Evolutionary conservation across 2,888 invertebrate genomes (phyloP), one percentile per base, ranked within the genome.

Genomic region (Metalampra italica): DNA sequence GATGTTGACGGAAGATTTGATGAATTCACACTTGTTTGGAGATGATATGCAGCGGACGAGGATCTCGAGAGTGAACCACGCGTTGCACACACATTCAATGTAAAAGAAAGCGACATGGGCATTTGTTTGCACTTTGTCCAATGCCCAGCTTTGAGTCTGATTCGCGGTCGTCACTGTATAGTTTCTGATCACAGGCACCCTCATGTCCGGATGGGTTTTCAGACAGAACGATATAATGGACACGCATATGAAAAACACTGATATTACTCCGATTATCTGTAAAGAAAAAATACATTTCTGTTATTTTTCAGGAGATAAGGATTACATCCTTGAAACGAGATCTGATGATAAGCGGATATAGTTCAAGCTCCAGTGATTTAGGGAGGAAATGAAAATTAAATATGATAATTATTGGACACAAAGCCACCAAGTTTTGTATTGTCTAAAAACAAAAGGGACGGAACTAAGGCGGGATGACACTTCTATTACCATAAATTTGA

Each of bases 201-300:
- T 92, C 96, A 98, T 96, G 86, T 97, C 98, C 59, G 99, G 99
- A 89, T 99, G 99, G 43, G 99, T 99, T 92, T 99, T 99, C 79
- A 99, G 93, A 91, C 99, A 99, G 92, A 99, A 99, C 66, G 99
- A 98, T 84, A 99, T 92, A 82, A 99, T 99, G 64, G 99, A 99
- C 64, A 98, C 96, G 91, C 98, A 97, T 86, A 99, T 99, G 93
- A 99, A 99, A 92, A 99, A 98, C 75, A 99, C 98, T 62, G 98
- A 99, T 81, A 98, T 94, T 61, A 98, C 96, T 67, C 98, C 98
- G 81, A 99, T 96, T 72, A 98, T 95, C 98, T 99, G 94, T 39
- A 92, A 92, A 68, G 57, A 71, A 75, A 47, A 48, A 42, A 8
- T 8, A n/a, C n/a, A 4, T 14, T 11, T 29, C 8, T 32, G 32